phyloP scores from a whole-genome alignment of 2,113 vertebrate genomes.

The Agapornis roseicollis region DNA sequence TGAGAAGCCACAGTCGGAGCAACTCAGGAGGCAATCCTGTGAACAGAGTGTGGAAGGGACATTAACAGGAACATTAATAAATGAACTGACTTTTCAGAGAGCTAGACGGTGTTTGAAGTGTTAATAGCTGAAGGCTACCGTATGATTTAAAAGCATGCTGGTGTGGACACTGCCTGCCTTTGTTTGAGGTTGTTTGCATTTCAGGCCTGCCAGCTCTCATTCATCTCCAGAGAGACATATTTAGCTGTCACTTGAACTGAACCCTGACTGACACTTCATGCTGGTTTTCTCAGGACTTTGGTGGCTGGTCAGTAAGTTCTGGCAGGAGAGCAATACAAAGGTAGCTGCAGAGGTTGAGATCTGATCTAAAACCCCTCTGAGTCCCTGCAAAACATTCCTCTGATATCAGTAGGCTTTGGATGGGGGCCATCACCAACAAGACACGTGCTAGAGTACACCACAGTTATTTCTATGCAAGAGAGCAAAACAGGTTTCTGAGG shows the following conservation, averaged over 20 bases:
- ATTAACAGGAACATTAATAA: slow-evolving; percentile 17
- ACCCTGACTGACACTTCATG: slow-evolving; percentile 51
- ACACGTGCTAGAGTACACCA: not conserved
- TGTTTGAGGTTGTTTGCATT: not conserved
- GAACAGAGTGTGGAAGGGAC: not conserved
- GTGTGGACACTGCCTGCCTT: slow-evolving; percentile 30
- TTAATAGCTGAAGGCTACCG: slow-evolving; percentile 40
- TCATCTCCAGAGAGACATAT: slow-evolving; percentile 23
- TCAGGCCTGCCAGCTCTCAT: slow-evolving; percentile 11
- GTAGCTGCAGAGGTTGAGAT: slow-evolving; percentile 4
- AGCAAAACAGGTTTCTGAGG: slow-evolving; percentile 34
- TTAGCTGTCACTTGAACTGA: slow-evolving; percentile 39
- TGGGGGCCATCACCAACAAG: slow-evolving; percentile 33
- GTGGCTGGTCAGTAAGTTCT: slow-evolving; percentile 34
- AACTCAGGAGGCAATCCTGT: not conserved
- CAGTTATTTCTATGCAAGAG: slow-evolving; percentile 55
- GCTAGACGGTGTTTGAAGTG: not conserved
- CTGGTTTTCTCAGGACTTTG: slow-evolving; percentile 36
- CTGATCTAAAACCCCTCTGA: not conserved
- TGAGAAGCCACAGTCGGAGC: not conserved
- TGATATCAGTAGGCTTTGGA: slow-evolving; percentile 55
- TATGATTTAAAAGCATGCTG: slow-evolving; percentile 11
- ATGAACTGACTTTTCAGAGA: slow-evolving; percentile 23
- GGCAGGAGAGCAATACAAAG: not conserved
- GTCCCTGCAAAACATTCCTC: slow-evolving; percentile 31